A percentile compares a stretch with the other conserved stretches of the same genome.
Evolutionary conservation across 2,888 invertebrate genomes (phyloP).

Genomic region (Galerucella pusilla): DNA sequence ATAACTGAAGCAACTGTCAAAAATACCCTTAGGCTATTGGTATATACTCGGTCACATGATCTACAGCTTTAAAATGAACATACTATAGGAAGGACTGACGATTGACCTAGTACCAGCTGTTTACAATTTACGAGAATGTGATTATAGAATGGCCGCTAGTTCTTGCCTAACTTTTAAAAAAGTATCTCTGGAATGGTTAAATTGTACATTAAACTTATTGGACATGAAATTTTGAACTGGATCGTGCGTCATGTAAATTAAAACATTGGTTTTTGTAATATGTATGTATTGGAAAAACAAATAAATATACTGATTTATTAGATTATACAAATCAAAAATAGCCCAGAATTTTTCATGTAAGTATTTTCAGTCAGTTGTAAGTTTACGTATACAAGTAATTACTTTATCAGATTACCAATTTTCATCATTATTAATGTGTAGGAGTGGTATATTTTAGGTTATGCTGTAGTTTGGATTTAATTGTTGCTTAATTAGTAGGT

Average conservation of each 20-base stretch:
- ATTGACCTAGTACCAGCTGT: conserved; percentile 52
- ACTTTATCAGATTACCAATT: conserved; percentile 14
- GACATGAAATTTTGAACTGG: conserved; percentile 1
- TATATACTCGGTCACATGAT: conserved; percentile 23
- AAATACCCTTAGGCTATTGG: conserved; percentile 32
- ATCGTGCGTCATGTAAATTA: conserved; percentile 21
- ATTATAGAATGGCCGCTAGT: conserved; percentile 51
- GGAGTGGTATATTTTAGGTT: conserved; percentile 23
- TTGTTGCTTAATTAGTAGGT: conserved; percentile 14
- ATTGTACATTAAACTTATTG: conserved; percentile 9
- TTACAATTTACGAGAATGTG: conserved; percentile 48
- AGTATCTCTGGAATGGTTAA: conserved; percentile 28
- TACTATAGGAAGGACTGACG: conserved; percentile 33
- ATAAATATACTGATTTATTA: conserved; percentile 26
- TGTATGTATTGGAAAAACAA: conserved; percentile 25
- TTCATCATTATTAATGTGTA: conserved; percentile 17
- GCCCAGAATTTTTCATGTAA: conserved; percentile 33
- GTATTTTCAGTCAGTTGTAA: conserved; percentile 23
- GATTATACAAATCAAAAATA: conserved; percentile 31
- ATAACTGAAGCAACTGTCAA: conserved; percentile 12
- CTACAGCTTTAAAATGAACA: conserved; percentile 7
- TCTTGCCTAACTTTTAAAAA: conserved; percentile 52
- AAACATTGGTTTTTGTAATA: conserved; percentile 18
- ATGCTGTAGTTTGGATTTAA: conserved; percentile 14
- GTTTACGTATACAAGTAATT: conserved; percentile 5